phyloP scores from a whole-genome alignment of 2,113 vertebrate genomes.

The Benthochromis sp. region DNA sequence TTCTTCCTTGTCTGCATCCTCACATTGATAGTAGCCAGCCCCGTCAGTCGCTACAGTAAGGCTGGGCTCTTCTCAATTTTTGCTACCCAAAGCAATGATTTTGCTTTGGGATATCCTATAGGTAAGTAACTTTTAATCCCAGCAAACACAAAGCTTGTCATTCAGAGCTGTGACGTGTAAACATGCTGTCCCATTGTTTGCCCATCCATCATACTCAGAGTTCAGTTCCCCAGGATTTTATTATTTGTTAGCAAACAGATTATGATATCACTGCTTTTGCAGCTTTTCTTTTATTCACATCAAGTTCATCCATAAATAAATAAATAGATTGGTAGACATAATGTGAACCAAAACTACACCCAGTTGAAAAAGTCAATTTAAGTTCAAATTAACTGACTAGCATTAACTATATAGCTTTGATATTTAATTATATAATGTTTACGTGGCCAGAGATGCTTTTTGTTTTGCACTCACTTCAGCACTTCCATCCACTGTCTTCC shows the following conservation, averaged over 20 bases:
- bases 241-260: neutral
- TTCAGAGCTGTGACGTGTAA: neutral
- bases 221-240: neutral
- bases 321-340: neutral
- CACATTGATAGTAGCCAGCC: slow-evolving; percentile 83
- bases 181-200: neutral
- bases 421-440: neutral
- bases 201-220: neutral
- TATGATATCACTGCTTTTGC: neutral
- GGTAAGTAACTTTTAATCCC: neutral
- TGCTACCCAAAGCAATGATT: slow-evolving; percentile 98
- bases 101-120: slow-evolving; percentile 76
- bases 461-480: neutral
- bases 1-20: slow-evolving; percentile 84
- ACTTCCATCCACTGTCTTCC: neutral
- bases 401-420: accelerated
- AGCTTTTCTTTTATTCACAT: neutral
- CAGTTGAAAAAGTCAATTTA: neutral
- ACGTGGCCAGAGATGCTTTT: neutral
- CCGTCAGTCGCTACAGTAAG: slow-evolving; percentile 85
- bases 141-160: neutral
- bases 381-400: neutral
- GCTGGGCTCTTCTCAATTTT: slow-evolving; percentile 97
- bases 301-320: neutral
- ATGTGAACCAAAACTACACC: neutral